Evolutionary conservation across 2,888 invertebrate genomes (phyloP), one percentile per base, ranked within the genome.

Genomic region (Thecocarcelia acutangulata): DNA sequence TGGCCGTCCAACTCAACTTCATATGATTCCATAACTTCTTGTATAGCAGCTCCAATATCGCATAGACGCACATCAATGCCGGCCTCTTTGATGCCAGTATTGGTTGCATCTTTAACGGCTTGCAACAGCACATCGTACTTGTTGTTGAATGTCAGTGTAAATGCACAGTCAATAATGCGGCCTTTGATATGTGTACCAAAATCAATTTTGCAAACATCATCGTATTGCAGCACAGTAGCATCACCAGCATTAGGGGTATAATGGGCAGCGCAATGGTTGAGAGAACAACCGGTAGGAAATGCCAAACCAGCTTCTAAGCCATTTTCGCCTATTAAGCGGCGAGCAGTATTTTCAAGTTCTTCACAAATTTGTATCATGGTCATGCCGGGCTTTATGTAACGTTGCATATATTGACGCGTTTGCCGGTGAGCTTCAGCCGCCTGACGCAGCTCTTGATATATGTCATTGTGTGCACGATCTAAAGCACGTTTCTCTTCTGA

Each of bases 21-120:
- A 90, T 99, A 98, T 0, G 98, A 98, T 89, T 99, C 99, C 99
- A 99, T 99, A 0, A 98, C 98, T 92, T 99, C 99, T 90, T 99
- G 99, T 85, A 99, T 97, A 1, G 97, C 96, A 83, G 97, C 96
- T 12, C 96, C 99, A 84, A 99, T 96, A 88, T 99, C 99, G 90
- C 99, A 98, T 77, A 99, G 93, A 88, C 97, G 95, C 0, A 98
- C 99, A 91, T 99, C 99, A 83, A 99, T 98, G 15, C 99, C 99
- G 0, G 97, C 95, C 83, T 95, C 96, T 91, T 94, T 95, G 85
- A 99, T 99, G 33, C 99, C 99, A 2, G 99, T 98, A 89, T 99
- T 98, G 0, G 99, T 99, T 4, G 99, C 99, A 90, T 98, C 99
- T 86, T 97, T 94, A 0, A 99, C 99, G 8, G 99, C 99, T 89